Evolutionary conservation across 2,888 invertebrate species (phyloP).

Genomic region (Brachynemurus nebulosus): DNA sequence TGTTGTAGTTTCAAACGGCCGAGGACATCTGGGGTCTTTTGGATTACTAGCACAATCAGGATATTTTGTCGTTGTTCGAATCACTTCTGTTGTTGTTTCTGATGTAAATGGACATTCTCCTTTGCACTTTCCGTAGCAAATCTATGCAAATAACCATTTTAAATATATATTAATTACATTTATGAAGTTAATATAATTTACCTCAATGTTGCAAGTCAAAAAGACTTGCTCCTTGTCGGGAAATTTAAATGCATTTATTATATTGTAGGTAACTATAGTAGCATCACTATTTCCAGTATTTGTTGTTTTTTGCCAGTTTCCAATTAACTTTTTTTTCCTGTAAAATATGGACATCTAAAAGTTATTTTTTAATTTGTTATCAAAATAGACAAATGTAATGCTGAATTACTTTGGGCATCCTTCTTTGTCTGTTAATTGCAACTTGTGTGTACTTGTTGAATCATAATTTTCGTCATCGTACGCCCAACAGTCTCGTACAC

Average conservation of each 20-base stretch:
- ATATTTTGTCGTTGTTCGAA: conserved; percentile 18
- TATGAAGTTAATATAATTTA: conserved; percentile 25
- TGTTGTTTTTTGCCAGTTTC: conserved; percentile 45
- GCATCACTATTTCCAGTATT: conserved; percentile 44
- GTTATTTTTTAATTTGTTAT: neutral
- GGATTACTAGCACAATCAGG: conserved; percentile 27
- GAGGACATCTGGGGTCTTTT: conserved; percentile 29
- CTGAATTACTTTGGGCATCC: conserved; percentile 48
- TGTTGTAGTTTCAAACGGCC: conserved; percentile 15
- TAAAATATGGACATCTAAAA: conserved; percentile 18
- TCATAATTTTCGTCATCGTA: conserved; percentile 50
- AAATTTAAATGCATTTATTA: conserved; percentile 58
- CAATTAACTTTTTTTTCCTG: conserved; percentile 51
- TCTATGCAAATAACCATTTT: no score
- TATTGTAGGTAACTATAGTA: conserved; percentile 49
- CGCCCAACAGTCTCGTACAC: conserved; percentile 60
- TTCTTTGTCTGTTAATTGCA: conserved; percentile 49
- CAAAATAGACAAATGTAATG: neutral
- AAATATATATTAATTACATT: neutral
- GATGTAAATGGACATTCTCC: conserved; percentile 14
- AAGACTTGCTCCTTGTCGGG: conserved; percentile 59
- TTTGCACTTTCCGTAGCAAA: conserved; percentile 14
- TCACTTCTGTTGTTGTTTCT: conserved; percentile 22
- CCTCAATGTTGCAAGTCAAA: conserved; percentile 60
- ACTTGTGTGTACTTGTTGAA: conserved; percentile 38